A percentile compares a stretch with the other conserved stretches of the same genome.
Conservation (phyloP, 2,888 invertebrate genomes). For the Lycia hirtaria region DNA sequence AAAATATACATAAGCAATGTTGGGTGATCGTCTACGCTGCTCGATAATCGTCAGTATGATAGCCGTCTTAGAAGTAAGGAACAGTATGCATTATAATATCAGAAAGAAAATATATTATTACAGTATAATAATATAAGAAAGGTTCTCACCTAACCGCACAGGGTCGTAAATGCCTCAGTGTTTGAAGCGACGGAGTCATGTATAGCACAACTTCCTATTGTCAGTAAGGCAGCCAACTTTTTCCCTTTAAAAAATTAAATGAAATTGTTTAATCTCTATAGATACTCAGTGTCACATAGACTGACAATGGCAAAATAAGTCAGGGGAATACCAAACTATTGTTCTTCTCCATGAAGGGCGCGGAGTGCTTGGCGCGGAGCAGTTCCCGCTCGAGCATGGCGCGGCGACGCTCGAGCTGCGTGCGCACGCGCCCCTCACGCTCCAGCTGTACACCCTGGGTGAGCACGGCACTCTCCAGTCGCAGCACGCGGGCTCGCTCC, state of each 20-base stretch:
- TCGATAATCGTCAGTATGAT: no score
- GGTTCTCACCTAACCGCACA: slow-evolving; percentile 1
- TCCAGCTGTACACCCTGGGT: slow-evolving; percentile 72
- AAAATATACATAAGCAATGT: no score
- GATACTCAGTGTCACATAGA: no score
- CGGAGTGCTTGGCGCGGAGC: slow-evolving; percentile 51
- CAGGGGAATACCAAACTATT: slow-evolving; percentile 53
- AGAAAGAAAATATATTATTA: no score
- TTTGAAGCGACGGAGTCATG: neutral
- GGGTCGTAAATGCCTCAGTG: neutral
- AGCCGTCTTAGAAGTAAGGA: no score
- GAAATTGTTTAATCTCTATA: no score
- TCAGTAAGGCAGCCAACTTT: slow-evolving; percentile 7
- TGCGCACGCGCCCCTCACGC: slow-evolving; percentile 71
- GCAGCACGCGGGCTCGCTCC: slow-evolving; percentile 71
- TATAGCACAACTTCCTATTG: neutral
- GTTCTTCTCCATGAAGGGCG: slow-evolving; percentile 45
- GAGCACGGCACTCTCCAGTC: slow-evolving; percentile 71
- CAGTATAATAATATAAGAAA: neutral
- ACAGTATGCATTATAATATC: no score
- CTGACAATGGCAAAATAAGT: neutral
- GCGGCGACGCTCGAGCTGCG: slow-evolving; percentile 70
- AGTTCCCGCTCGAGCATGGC: slow-evolving; percentile 69
- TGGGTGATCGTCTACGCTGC: no score
- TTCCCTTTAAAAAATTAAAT: slow-evolving; percentile 6